Conservation (phyloP, 2,888 invertebrate genomes). For the Leptopterna dolabrata region DNA sequence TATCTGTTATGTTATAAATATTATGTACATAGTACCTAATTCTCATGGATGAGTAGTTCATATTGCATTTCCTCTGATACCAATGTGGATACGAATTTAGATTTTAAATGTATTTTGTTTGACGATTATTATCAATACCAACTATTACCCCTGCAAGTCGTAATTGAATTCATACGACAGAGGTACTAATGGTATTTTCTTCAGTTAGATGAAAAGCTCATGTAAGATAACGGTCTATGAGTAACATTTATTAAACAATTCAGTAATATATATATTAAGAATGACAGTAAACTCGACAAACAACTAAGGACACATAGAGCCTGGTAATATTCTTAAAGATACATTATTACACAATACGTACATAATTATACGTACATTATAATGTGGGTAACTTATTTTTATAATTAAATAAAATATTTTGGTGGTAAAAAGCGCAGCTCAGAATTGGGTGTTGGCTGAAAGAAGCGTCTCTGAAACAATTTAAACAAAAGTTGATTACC, state of each 20-base stretch:
- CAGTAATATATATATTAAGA: not conserved
- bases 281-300: not conserved
- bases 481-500: not conserved
- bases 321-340: not conserved
- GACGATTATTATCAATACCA: too few species aligned
- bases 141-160: too few species aligned
- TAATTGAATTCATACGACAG: too few species aligned
- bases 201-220: not conserved
- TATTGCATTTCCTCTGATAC: too few species aligned
- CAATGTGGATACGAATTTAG: too few species aligned
- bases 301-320: not conserved
- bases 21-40: too few species aligned
- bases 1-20: too few species aligned
- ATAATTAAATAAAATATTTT: not conserved
- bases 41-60: too few species aligned
- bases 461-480: not conserved
- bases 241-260: not conserved
- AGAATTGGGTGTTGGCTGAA: not conserved
- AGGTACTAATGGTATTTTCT: too few species aligned
- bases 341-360: not conserved
- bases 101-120: too few species aligned
- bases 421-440: constrained; percentile 7
- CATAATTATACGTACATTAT: not conserved
- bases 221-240: not conserved
- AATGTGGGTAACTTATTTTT: not conserved